Conservation (phyloP, 2,888 invertebrate species). For the Buathra laborator region DNA sequence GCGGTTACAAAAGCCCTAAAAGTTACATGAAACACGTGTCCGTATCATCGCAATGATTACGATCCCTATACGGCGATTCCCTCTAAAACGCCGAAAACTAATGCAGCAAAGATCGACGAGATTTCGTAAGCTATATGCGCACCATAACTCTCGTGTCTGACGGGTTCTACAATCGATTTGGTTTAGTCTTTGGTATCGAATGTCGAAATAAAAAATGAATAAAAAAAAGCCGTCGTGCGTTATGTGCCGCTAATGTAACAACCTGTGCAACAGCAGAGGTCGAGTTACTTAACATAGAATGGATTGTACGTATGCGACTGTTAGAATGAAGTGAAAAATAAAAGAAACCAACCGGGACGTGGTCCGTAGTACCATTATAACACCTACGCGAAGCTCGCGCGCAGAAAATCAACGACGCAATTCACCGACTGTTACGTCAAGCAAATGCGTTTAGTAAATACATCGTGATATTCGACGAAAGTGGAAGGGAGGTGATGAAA, state of each 20-base stretch:
- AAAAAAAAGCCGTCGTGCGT: slow-evolving; percentile 31
- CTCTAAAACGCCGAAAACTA: slow-evolving; percentile 14
- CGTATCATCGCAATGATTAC: background rate
- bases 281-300: slow-evolving; percentile 61
- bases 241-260: slow-evolving; percentile 32
- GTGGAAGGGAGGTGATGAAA: slow-evolving; percentile 31
- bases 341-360: slow-evolving; percentile 42
- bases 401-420: slow-evolving; percentile 70
- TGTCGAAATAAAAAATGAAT: slow-evolving; percentile 26
- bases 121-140: slow-evolving; percentile 37
- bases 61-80: slow-evolving; percentile 5
- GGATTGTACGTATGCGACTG: slow-evolving; percentile 49
- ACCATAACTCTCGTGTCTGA: slow-evolving; percentile 28
- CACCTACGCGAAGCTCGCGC: slow-evolving; percentile 70
- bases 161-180: slow-evolving; percentile 38
- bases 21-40: background rate
- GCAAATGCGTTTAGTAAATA: slow-evolving; percentile 57
- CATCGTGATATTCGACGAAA: slow-evolving; percentile 33
- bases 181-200: slow-evolving; percentile 9
- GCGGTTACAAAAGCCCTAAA: background rate
- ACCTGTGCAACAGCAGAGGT: slow-evolving; percentile 57
- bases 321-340: slow-evolving; percentile 39
- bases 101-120: slow-evolving; percentile 35
- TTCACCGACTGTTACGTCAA: slow-evolving; percentile 67
- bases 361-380: slow-evolving; percentile 68